Conservation (phyloP, 1,140 invertebrate genomes). For the Muscidifurax raptorellus region DNA sequence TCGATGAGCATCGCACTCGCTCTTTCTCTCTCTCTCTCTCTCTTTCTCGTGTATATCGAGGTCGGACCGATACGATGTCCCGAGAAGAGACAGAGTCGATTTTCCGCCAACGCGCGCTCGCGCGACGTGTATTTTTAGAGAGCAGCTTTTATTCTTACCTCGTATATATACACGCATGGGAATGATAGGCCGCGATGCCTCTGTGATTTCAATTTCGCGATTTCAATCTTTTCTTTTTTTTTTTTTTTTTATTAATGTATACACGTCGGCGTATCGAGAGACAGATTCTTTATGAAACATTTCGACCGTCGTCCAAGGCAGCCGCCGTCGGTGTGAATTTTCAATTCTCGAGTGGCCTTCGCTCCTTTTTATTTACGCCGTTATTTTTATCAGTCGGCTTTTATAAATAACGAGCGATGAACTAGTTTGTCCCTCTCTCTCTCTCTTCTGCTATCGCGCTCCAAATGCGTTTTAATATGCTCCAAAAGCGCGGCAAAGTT, state of each 20-base stretch:
- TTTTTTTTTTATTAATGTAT: not conserved
- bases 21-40: not conserved
- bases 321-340: not conserved
- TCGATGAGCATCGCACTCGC: constrained; percentile 1
- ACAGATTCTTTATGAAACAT: too few relatives aligned
- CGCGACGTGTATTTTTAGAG: constrained; percentile 18
- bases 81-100: not conserved
- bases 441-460: not conserved
- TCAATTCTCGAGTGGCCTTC: not conserved
- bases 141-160: constrained; percentile 26
- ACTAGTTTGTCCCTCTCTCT: not conserved
- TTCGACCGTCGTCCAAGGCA: not conserved
- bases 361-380: not conserved
- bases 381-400: constrained; percentile 11
- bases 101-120: not conserved
- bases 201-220: not conserved
- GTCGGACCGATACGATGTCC: constrained; percentile 15
- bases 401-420: constrained; percentile 5
- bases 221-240: not conserved
- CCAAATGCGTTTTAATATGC: not conserved
- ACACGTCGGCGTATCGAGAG: too few relatives aligned
- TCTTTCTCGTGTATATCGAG: constrained; percentile 13
- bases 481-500: not conserved
- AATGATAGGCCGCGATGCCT: not conserved
- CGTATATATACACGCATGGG: too few relatives aligned